A percentile compares a stretch with the other conserved stretches of the same genome.
These are phyloP conservation scores for Pissodes strobi DNA, from an alignment of 1,140 invertebrate genomes.

Conservation along the genomic window DNA sequence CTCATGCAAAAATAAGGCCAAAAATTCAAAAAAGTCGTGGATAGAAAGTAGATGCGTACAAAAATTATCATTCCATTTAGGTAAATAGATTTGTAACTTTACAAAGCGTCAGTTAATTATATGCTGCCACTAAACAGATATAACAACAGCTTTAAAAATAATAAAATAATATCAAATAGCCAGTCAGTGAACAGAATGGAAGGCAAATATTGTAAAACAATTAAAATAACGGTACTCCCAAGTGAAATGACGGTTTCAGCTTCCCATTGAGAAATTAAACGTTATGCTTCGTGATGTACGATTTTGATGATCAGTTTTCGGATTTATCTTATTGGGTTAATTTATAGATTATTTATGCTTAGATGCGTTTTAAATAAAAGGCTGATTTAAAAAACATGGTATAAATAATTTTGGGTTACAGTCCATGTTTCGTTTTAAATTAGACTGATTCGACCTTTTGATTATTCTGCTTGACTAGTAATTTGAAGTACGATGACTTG, in stretches of 20 bases:
- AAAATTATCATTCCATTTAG: too few relatives aligned
- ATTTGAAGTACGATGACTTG: neutral
- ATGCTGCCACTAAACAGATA: too few relatives aligned
- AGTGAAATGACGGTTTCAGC: slow-evolving; percentile 4
- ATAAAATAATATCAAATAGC: neutral
- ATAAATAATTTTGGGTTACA: too few relatives aligned
- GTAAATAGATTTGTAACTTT: too few relatives aligned
- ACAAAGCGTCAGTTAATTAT: too few relatives aligned
- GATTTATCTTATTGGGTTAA: too few relatives aligned
- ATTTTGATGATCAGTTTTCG: neutral
- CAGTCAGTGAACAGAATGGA: neutral
- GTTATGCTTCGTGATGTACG: slow-evolving; percentile 5
- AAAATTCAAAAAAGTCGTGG: too few relatives aligned
- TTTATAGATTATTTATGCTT: neutral
- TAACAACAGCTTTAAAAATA: too few relatives aligned
- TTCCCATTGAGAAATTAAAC: slow-evolving; percentile 6
- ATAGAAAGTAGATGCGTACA: too few relatives aligned
- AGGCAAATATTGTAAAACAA: slow-evolving; percentile 24
- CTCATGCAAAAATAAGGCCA: too few relatives aligned
- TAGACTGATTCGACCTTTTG: slow-evolving; percentile 12
- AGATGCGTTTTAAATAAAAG: too few relatives aligned
- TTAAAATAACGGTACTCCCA: slow-evolving; percentile 21
- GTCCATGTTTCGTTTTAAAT: slow-evolving; percentile 11
- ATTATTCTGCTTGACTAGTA: neutral
- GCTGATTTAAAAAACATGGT: too few relatives aligned